A percentile compares a stretch with the other conserved stretches of the same genome.
Conservation (phyloP, 2,113 vertebrate genomes). For the Gobio gobio region DNA sequence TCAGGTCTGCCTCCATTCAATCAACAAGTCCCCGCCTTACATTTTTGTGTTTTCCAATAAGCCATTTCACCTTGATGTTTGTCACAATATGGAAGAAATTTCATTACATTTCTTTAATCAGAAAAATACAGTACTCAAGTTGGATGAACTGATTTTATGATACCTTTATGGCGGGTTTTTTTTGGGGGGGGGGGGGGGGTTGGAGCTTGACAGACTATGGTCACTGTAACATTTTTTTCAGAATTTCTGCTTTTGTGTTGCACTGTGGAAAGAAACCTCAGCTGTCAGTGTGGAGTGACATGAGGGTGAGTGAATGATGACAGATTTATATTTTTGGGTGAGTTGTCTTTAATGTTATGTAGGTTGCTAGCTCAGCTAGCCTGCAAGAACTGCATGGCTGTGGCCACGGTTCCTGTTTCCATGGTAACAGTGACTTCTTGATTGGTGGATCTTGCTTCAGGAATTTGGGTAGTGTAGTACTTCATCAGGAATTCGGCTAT, state of each 20-base stretch:
- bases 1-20: too few species aligned
- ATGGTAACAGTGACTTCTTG: slow-evolving; percentile 11
- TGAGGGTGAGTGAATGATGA: background rate
- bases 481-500: slow-evolving; percentile 4
- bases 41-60: too few species aligned
- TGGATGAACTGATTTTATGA: too few species aligned
- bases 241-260: background rate
- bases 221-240: background rate
- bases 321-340: background rate
- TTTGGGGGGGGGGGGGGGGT: too few species aligned
- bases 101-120: too few species aligned
- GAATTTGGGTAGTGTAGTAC: slow-evolving; percentile 16
- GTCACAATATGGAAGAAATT: too few species aligned
- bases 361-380: background rate
- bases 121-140: too few species aligned
- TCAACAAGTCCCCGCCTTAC: too few species aligned
- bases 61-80: too few species aligned
- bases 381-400: background rate
- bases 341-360: background rate
- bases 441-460: slow-evolving; percentile 4
- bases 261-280: background rate
- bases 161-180: too few species aligned
- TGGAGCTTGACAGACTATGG: background rate
- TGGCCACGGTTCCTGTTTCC: background rate
- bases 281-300: slow-evolving; percentile 7